Base-by-base conservation (phyloP, 2,113 vertebrate species). In the Mobula hypostoma region DNA sequence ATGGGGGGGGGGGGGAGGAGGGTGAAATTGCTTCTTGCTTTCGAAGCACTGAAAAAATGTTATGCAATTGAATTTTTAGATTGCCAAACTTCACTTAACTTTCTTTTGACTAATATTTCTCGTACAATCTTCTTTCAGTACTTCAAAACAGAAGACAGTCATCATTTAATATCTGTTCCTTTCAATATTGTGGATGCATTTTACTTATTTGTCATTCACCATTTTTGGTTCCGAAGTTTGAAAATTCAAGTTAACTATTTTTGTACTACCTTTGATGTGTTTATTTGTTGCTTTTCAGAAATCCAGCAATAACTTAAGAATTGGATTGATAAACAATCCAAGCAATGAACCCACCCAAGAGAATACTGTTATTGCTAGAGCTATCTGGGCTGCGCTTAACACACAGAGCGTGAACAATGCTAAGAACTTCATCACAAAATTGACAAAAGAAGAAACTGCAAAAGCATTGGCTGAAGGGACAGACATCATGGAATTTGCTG, bases 381-480 rank as follows among this genome's bases (percentile, higher is more conserved):
- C 98, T 27, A 97, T 99, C 95, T 99, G 98, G 98, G 96, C 98
- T 32, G 97, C 98, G 95, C 97, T 99, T 78, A 98, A 99, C 95
- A 99, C 98, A 0, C 99, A 99, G 94, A 97, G 97, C 0, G 98
- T 98, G 87, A 99, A 97, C 95, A 98, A 98, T 27, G 99, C 99
- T 95, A 99, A 99, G 96, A 99, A 99, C 96, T 99, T 99, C 96
- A 98, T 99, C 96, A 99, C 98, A 95, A 99, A 99, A 96, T 96
- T 99, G 97, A 96, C 97, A 17, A 99, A 99, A 95, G 98, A 99
- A 92, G 98, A 99, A 94, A 98, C 96, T 0, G 98, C 97, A 0
- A 95, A 96, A 0, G 97, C 97, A 0, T 94, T 99, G 95, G 96
- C 97, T 5, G 95, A 95, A 1, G 98, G 98, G 94, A 95, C 95